Evolutionary conservation across 2,888 invertebrate species (phyloP), one percentile per base, ranked within the genome.

Genomic region (Tridacna gigas): DNA sequence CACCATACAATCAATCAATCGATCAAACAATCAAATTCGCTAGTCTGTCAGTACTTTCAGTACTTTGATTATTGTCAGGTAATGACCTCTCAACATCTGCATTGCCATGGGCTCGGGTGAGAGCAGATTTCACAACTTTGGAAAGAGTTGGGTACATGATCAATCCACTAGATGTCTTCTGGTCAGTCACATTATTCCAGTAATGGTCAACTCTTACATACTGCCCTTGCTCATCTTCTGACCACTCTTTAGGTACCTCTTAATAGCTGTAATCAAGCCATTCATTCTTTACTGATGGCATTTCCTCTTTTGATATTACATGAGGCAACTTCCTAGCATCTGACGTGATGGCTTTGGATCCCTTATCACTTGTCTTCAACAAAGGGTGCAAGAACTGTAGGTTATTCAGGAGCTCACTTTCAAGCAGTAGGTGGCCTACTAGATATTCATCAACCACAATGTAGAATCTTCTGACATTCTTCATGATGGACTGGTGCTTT

Each of bases 71-170:
- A n/a, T n/a, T n/a, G 11, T 65, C 75, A 37, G 77, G 63, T 26
- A 80, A 47, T 60, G 47, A 56, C 65, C 80, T 81, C 73, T 84
- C 76, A 61, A 81, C 74, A 80, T 85, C 80, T 63, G 67, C 81
- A 77, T 83, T 86, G 28, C 79, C 81, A 80, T 86, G 83, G 22
- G 83, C 74, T 48, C 83, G 56, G 22, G 83, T 80, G 12, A 83
- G 51, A 20, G 79, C 83, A 26, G 76, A 78, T 51, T 80, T 83
- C 26, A 80, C 63, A 66, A 77, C 77, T 26, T 56, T 60, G 20
- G 63, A 51, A 37, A 83, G 45, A 22, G 67, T 51, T 51, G 74
- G 80, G 61, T 80, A 83, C 51, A 80, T 80, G 18, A 65, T 48
- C 25, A 26, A 60, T 60, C 76, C 65, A 76, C 75, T 69, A 22